phyloP scores from a whole-genome alignment of 2,888 invertebrate genomes.

The Germaria angustata region DNA sequence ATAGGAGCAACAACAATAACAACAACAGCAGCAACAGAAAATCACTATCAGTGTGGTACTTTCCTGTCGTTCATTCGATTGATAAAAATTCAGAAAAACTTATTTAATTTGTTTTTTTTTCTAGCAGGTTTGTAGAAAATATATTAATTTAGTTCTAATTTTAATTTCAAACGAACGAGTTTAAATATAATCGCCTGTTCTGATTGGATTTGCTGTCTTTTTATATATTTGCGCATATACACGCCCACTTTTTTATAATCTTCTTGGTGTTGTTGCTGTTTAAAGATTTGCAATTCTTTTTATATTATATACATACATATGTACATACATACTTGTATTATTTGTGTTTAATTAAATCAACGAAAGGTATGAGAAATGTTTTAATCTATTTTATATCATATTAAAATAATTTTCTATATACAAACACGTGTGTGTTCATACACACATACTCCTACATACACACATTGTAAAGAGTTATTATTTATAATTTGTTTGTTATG shows the following conservation, averaged over 20 bases:
- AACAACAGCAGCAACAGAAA: too few species aligned
- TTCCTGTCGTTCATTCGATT: background rate
- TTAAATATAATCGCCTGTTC: constrained; percentile 45
- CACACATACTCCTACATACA: too few species aligned
- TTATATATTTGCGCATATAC: constrained; percentile 14
- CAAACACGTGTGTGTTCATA: too few species aligned
- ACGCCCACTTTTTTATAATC: constrained; percentile 51
- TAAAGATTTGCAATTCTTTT: constrained; percentile 2
- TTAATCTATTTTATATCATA: background rate
- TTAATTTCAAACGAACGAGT: constrained; percentile 60
- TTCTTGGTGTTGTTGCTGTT: background rate
- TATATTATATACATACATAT: background rate
- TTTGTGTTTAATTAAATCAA: constrained; percentile 15
- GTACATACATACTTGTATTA: background rate
- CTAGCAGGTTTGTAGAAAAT: constrained; percentile 5
- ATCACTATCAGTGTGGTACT: background rate
- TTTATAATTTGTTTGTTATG: too few species aligned
- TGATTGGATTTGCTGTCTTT: constrained; percentile 54
- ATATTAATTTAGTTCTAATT: constrained; percentile 62
- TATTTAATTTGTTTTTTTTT: constrained; percentile 17
- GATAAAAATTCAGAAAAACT: background rate
- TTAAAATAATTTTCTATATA: too few species aligned
- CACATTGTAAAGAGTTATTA: too few species aligned
- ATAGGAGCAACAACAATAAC: background rate
- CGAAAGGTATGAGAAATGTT: constrained; percentile 1